Evolutionary conservation across 2,797 vertebrate genomes (phyloP), one percentile per base, ranked within the genome.

Genomic region (Rousettus madagascariensis): DNA sequence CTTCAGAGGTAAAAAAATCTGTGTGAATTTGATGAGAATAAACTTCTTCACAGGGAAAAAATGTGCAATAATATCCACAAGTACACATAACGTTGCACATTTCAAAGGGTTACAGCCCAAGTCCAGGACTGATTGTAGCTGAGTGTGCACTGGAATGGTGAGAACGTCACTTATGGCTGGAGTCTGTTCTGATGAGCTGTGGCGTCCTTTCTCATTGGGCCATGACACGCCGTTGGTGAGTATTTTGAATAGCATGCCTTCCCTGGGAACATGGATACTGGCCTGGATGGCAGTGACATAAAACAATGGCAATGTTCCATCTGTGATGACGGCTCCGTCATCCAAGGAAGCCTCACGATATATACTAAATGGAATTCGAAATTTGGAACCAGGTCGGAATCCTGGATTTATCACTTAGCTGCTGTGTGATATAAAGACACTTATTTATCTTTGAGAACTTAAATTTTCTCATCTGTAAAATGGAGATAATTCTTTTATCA

Each of bases 231-330:
- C 20, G 20, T 2, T 2, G 33, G 30, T 30, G 83, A 59, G n/a
- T 5, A 66, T 17, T 33, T 43, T 33, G 59, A 57, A 15, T 5
- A 36, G 4, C 3, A 38, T 16, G 15, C 11, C 28, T 16, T 63
- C 16, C 66, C 19, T 75, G 33, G 69, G 19, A 61, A 22, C 10
- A 51, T 0, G 33, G 51, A 19, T 38, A 4, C 8, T 51, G 33
- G 57, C 6, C 11, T 3, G 30, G 16, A 38, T 0, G 38, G 24
- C 1, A n/a, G 2, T 8, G 43, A 8, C 1, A 3, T 26, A 43
- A 43, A 69, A 30, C 7, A 7, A 30, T 0, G 43, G 1, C n/a
- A 22, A 2, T 24, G 33, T 0, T 13, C 4, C 17, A 33, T 10
- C 13, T 28, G 0, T 30, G 26, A 41, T 28, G 33, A 72, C n/a